phyloP scores from a whole-genome alignment of 2,888 invertebrate genomes.

The Meteorus cinctellus region DNA sequence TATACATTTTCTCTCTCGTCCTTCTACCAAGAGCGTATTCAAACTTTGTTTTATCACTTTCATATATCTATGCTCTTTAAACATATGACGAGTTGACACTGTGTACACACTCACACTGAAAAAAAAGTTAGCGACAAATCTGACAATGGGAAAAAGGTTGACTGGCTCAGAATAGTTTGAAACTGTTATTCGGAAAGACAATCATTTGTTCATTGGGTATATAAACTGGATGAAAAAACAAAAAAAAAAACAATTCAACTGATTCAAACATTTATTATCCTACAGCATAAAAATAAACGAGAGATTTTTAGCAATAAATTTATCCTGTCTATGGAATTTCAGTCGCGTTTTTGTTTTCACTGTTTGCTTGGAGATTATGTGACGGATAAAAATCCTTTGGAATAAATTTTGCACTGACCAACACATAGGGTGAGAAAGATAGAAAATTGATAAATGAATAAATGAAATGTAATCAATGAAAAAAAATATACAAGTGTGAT shows the following conservation, averaged over 20 bases:
- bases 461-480: no score
- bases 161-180: background rate
- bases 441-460: background rate
- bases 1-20: background rate
- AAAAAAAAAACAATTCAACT: no score
- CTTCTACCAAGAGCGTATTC: background rate
- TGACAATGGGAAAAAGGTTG: background rate
- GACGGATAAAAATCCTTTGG: no score
- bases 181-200: background rate
- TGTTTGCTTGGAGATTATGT: no score
- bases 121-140: background rate
- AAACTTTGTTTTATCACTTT: background rate
- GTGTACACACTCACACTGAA: background rate
- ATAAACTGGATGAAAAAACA: no score
- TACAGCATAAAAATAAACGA: no score
- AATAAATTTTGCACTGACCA: no score
- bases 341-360: no score
- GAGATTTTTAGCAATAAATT: no score
- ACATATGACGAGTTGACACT: background rate
- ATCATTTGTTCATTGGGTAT: no score
- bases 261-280: no score
- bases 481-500: background rate
- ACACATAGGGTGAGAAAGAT: background rate
- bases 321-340: no score
- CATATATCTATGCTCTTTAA: background rate